Percentiles rank a stretch among this genome's conserved stretches.
phyloP scores from a whole-genome alignment of 2,888 invertebrate genomes.

The Lycocerus yunnanus region DNA sequence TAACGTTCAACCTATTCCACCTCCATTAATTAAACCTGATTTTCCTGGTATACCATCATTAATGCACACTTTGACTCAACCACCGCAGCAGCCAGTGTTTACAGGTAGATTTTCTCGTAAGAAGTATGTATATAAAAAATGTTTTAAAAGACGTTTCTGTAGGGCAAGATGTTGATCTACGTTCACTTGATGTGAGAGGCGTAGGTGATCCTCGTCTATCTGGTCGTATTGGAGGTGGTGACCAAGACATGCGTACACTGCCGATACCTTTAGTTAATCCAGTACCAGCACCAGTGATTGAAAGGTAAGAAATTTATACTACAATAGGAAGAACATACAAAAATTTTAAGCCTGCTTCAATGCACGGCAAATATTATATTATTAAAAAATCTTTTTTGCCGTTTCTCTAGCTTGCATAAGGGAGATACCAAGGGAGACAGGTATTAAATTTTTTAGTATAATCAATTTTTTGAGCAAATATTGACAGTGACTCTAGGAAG shows the following conservation, averaged over 20 bases:
- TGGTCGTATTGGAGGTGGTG: constrained; percentile 58
- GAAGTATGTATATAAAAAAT: neutral
- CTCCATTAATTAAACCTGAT: neutral
- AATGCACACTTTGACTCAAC: constrained; percentile 46
- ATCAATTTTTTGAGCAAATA: neutral
- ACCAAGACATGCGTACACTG: constrained; percentile 79
- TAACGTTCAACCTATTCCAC: constrained; percentile 30
- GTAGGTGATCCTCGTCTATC: constrained; percentile 52
- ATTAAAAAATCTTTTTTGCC: neutral
- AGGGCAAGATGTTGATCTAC: constrained; percentile 65
- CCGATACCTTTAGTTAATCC: constrained; percentile 49
- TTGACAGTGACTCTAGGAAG: no score
- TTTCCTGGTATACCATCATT: constrained; percentile 15
- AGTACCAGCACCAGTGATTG: constrained; percentile 47
- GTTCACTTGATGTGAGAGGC: constrained; percentile 59
- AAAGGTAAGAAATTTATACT: constrained; percentile 45
- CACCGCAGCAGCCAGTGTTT: constrained; percentile 38
- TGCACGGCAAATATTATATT: no score
- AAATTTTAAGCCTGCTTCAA: no score
- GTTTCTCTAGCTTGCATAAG: neutral
- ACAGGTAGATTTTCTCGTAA: neutral
- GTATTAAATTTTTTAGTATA: neutral
- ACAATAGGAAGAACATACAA: no score
- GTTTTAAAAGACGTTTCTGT: constrained; percentile 9
- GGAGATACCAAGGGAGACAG: neutral